Conservation (phyloP, 2,113 vertebrate genomes). For the Mesocricetus auratus region DNA sequence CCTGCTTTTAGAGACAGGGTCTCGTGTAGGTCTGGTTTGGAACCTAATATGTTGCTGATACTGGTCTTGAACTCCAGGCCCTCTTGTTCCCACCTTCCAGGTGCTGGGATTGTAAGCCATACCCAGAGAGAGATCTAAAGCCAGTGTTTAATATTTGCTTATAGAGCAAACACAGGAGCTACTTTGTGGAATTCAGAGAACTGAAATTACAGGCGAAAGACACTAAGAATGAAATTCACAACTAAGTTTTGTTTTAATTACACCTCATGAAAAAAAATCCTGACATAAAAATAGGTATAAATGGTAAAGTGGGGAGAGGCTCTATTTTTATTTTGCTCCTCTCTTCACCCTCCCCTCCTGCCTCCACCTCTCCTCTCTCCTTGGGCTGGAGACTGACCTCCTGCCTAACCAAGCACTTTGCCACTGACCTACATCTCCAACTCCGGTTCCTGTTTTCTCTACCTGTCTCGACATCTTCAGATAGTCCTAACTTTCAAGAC, state of each 20-base stretch:
- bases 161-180: neutral
- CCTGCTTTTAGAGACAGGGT: neutral
- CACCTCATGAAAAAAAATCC: neutral
- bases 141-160: conserved; percentile 6
- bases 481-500: neutral
- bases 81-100: neutral
- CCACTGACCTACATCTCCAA: neutral
- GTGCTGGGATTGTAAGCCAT: neutral
- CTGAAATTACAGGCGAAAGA: neutral
- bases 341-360: neutral
- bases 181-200: neutral
- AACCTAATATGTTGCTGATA: neutral
- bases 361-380: no score
- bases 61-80: no score
- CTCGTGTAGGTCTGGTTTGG: neutral
- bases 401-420: neutral
- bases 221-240: neutral
- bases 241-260: conserved; percentile 31
- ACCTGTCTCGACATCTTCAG: neutral
- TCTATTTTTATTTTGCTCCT: neutral
- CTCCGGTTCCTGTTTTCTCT: neutral
- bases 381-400: neutral
- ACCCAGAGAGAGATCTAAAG: neutral
- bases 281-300: neutral
- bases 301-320: neutral